Evolutionary conservation across 1,140 invertebrate genomes (phyloP), one percentile per base, ranked within the genome.

Genomic region (Onthophagus taurus): DNA sequence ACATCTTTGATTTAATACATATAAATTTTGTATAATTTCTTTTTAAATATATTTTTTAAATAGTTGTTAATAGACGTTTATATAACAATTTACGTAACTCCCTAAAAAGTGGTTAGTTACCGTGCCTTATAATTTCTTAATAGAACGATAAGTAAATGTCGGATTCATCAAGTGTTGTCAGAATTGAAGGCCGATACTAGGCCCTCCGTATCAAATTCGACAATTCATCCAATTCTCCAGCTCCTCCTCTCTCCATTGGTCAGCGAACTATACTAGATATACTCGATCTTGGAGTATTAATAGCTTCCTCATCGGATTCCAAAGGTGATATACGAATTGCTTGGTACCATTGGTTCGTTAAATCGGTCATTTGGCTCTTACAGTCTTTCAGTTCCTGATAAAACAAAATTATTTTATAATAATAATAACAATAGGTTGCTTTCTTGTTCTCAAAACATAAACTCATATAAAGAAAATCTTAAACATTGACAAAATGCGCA

Each of bases 261-360:
- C 52, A 61, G 51, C 55, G 61, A 55, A 63, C 54, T 42, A 65
- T 64, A 48, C 61, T 65, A 12, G 63, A 63, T 46, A 64, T 64
- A 51, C 60, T 64, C 1, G 59, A 60, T 41, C 60, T 34, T 33
- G 52, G 57, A 11, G 60, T 63, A 17, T 50, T 57, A 11, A 47
- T 50, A 7, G 49, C 45, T 49, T 80, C 78, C 31, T 78, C 76
- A 43, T 80, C 77, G 11, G 75, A 77, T 54, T 88, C 82, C 29
- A 80, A 65, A 1, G 83, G 82, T 45, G 83, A 85, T 55, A 89
- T 85, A 43, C 88, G 72, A 45, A 93, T 89, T 0, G 89, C 90
- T 63, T 95, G 88, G 68, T 95, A 95, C 92, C 92, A 97, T 61
- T 95, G 86, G 62, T 94, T 93, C 1, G 91, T 94, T 33, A 97